Evolutionary conservation across 2,888 invertebrate species (phyloP).

Genomic region (Cosmopolites sordidus): DNA sequence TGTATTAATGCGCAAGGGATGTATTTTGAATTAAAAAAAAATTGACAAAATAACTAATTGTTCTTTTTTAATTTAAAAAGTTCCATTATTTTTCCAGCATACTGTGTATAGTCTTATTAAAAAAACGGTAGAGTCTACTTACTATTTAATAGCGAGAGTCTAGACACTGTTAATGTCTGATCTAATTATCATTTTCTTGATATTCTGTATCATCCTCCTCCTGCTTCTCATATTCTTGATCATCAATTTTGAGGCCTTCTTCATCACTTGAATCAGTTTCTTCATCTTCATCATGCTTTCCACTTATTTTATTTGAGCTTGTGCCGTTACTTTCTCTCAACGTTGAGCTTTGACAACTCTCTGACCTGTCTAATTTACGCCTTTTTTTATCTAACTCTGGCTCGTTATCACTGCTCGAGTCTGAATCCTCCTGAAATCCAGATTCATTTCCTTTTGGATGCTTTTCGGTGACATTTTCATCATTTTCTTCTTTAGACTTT

Average conservation of each 20-base stretch:
- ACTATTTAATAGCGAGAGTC: background rate
- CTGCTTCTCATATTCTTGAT: too few species aligned
- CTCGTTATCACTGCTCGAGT: constrained; percentile 21
- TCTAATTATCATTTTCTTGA: too few species aligned
- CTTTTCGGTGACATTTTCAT: constrained; percentile 7
- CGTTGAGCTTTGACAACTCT: background rate
- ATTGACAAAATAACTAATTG: too few species aligned
- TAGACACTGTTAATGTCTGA: background rate
- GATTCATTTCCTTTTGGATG: too few species aligned
- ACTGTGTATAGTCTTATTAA: too few species aligned
- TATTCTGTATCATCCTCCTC: too few species aligned
- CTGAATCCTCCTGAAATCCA: constrained; percentile 8
- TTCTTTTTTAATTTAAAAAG: too few species aligned
- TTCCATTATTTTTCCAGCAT: too few species aligned
- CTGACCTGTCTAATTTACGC: constrained; percentile 16
- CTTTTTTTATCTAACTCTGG: constrained; percentile 13
- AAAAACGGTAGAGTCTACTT: background rate
- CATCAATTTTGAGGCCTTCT: background rate
- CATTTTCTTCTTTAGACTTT: constrained; percentile 13
- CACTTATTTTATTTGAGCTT: constrained; percentile 8
- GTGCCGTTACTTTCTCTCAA: constrained; percentile 9
- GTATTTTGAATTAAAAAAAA: too few species aligned
- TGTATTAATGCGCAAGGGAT: too few species aligned
- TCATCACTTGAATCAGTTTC: constrained; percentile 11
- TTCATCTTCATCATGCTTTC: constrained; percentile 2